Percentiles rank a stretch among this genome's conserved stretches.
Conservation (phyloP, 2,888 invertebrate genomes). For the Drosophila histrio region DNA sequence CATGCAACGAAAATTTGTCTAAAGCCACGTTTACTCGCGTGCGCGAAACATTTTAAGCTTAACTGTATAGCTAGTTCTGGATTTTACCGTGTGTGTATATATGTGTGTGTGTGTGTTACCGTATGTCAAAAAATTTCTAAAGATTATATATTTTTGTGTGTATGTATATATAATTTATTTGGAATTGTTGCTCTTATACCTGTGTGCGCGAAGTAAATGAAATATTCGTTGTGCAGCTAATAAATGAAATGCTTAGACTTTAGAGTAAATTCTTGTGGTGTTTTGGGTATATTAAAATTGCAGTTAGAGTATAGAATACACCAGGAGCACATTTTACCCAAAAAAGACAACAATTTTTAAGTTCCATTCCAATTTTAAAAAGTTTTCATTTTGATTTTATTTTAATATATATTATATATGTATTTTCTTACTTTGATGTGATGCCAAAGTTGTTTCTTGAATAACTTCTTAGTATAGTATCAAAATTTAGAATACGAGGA, state of each 20-base stretch:
- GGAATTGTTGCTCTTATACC: constrained; percentile 2
- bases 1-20: constrained; percentile 64
- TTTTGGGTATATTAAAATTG: neutral
- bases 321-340: neutral
- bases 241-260: constrained; percentile 2
- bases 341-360: neutral
- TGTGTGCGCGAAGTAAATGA: constrained; percentile 4
- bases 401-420: too few species aligned
- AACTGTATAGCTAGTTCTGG: constrained; percentile 22
- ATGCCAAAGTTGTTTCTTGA: too few species aligned
- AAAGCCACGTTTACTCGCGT: constrained; percentile 46
- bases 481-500: too few species aligned
- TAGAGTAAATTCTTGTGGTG: neutral
- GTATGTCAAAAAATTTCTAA: constrained; percentile 14
- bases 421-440: too few species aligned
- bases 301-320: neutral
- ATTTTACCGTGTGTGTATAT: constrained; percentile 21
- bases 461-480: too few species aligned
- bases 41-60: constrained; percentile 54
- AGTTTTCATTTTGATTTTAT: too few species aligned
- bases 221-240: constrained; percentile 6
- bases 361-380: too few species aligned
- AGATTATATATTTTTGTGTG: neutral
- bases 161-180: constrained; percentile 4
- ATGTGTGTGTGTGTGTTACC: constrained; percentile 9